phyloP scores from a whole-genome alignment of 1,140 invertebrate species.

The Campoletis sonorensis region DNA sequence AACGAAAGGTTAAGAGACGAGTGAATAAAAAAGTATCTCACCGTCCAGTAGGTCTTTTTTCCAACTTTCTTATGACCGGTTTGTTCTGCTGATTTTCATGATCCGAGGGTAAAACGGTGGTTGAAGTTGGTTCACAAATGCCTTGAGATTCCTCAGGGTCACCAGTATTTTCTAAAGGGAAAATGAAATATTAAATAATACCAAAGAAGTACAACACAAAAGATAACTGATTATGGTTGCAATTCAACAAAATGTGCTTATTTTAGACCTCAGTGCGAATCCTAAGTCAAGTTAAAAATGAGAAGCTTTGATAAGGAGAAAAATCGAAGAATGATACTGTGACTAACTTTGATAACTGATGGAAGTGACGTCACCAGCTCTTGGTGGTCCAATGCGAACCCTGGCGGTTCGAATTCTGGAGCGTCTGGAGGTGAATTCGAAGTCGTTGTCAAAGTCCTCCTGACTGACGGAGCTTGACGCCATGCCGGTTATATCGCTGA shows the following conservation, averaged over 20 bases:
- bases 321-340: slow-evolving; percentile 15
- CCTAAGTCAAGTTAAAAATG: too few species aligned
- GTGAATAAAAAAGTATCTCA: slow-evolving; percentile 50
- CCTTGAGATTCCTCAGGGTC: slow-evolving; percentile 65
- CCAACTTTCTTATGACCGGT: slow-evolving; percentile 66
- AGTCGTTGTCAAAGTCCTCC: slow-evolving; percentile 81
- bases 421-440: slow-evolving; percentile 77
- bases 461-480: slow-evolving; percentile 83
- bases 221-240: not conserved
- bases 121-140: slow-evolving; percentile 61
- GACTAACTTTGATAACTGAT: slow-evolving; percentile 67
- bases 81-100: slow-evolving; percentile 65
- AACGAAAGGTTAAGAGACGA: not conserved
- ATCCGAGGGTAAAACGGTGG: slow-evolving; percentile 59
- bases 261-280: too few species aligned
- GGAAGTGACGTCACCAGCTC: slow-evolving; percentile 62
- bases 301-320: not conserved
- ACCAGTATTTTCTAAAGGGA: slow-evolving; percentile 59
- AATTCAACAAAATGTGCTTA: too few species aligned
- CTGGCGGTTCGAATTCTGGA: slow-evolving; percentile 78
- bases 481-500: slow-evolving; percentile 74
- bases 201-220: not conserved
- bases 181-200: slow-evolving; percentile 1
- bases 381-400: slow-evolving; percentile 76
- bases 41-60: slow-evolving; percentile 66